Conservation (phyloP, 2,113 vertebrate species). For the Thunnus thynnus region DNA sequence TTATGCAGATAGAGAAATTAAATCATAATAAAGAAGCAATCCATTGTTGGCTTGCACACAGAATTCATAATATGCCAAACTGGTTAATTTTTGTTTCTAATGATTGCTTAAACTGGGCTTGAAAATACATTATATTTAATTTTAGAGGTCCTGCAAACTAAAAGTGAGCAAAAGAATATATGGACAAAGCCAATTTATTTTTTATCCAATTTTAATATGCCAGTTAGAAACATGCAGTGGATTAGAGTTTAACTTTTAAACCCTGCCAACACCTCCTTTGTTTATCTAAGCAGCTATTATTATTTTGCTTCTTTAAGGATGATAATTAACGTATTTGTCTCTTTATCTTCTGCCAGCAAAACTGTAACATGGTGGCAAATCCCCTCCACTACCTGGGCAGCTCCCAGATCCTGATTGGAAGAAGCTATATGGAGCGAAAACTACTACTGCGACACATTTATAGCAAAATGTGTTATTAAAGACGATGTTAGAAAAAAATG, state of each 20-base stretch:
- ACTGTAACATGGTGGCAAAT: neutral
- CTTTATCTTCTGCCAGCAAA: neutral
- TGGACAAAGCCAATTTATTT: neutral
- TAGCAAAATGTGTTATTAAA: constrained; percentile 38
- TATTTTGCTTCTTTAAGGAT: constrained; percentile 8
- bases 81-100: neutral
- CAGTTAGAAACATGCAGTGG: constrained; percentile 12
- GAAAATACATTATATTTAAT: neutral
- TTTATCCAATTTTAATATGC: neutral
- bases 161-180: constrained; percentile 1
- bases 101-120: neutral
- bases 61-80: neutral
- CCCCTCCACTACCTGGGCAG: neutral
- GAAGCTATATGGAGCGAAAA: neutral
- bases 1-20: constrained; percentile 38
- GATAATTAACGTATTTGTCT: constrained; percentile 30
- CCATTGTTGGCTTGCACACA: constrained; percentile 1
- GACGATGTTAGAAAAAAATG: constrained; percentile 35
- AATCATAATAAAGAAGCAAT: constrained; percentile 18
- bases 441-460: neutral
- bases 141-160: neutral
- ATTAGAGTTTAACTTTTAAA: constrained; percentile 36
- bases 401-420: neutral
- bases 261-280: constrained; percentile 26
- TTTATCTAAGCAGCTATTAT: constrained; percentile 19